Conservation (phyloP, 2,888 invertebrate species). For the Ethmia dodecea region DNA sequence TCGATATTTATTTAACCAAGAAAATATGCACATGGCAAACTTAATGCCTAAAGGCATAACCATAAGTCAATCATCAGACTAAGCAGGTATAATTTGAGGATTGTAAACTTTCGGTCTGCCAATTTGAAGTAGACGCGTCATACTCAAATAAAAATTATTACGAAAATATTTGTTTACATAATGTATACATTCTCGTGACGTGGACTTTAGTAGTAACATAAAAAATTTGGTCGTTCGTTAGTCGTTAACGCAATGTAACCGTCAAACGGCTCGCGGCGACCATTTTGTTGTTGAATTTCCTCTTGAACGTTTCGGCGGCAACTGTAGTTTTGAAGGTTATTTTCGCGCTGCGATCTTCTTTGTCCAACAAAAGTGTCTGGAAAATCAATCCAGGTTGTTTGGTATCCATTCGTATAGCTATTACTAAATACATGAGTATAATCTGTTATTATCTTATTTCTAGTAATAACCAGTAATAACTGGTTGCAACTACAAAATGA, state of each 20-base stretch:
- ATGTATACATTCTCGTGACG: background rate
- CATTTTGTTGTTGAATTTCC: slow-evolving; percentile 70
- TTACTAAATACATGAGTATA: background rate
- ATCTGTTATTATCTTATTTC: background rate
- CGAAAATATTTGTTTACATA: background rate
- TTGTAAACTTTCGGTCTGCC: too few relatives aligned
- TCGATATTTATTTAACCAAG: too few relatives aligned
- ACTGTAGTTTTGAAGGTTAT: slow-evolving; percentile 52
- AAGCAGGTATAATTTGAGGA: too few relatives aligned
- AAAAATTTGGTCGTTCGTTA: too few relatives aligned
- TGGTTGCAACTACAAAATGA: background rate
- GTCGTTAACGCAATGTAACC: slow-evolving; percentile 37
- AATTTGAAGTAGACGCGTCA: too few relatives aligned
- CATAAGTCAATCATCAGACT: too few relatives aligned
- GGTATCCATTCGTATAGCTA: slow-evolving; percentile 1
- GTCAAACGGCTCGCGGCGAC: slow-evolving; percentile 65
- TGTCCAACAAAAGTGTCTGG: slow-evolving; percentile 65
- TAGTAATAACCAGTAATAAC: background rate
- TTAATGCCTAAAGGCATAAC: too few relatives aligned
- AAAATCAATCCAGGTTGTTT: slow-evolving; percentile 42
- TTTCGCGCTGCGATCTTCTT: slow-evolving; percentile 57
- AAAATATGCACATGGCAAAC: too few relatives aligned
- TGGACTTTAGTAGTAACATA: too few relatives aligned
- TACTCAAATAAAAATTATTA: too few relatives aligned
- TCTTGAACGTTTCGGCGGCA: slow-evolving; percentile 60